Percentiles rank a stretch among this genome's conserved stretches.
Conservation (phyloP, 2,888 invertebrate species). For the Ophion ventricosus region DNA sequence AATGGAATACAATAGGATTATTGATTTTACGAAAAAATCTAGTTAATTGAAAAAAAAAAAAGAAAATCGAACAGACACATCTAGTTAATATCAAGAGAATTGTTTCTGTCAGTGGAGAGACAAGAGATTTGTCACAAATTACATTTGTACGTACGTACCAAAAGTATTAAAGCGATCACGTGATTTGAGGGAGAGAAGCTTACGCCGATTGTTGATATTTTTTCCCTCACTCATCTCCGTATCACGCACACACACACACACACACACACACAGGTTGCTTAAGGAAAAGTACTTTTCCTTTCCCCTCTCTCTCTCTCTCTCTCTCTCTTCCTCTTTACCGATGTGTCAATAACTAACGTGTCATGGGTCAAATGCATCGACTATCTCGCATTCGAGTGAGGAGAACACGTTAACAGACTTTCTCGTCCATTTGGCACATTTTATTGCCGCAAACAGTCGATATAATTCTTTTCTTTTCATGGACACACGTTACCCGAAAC, state of each 20-base stretch:
- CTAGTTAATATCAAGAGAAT: too few relatives aligned
- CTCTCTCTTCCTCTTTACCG: background rate
- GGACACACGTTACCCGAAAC: background rate
- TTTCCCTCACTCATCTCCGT: constrained; percentile 33
- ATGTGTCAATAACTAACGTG: background rate
- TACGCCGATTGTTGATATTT: constrained; percentile 28
- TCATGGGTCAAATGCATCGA: constrained; percentile 14
- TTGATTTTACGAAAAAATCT: too few relatives aligned
- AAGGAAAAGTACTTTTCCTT: constrained; percentile 3
- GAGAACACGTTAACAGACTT: background rate
- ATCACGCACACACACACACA: background rate
- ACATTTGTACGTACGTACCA: background rate
- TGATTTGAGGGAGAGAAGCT: constrained; percentile 21
- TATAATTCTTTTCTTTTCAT: background rate
- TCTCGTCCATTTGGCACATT: constrained; percentile 8
- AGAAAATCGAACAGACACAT: too few relatives aligned
- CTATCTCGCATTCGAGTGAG: background rate
- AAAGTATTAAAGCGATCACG: constrained; percentile 20
- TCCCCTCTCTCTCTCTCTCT: background rate
- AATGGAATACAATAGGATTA: too few relatives aligned
- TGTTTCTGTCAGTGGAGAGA: background rate
- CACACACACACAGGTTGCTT: background rate
- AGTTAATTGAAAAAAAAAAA: too few relatives aligned
- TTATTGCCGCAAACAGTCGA: constrained; percentile 4
- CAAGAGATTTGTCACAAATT: background rate